These are phyloP conservation scores for Sebastes cheni DNA, from an alignment of 2,797 vertebrate genomes.

Conservation along the genomic window DNA sequence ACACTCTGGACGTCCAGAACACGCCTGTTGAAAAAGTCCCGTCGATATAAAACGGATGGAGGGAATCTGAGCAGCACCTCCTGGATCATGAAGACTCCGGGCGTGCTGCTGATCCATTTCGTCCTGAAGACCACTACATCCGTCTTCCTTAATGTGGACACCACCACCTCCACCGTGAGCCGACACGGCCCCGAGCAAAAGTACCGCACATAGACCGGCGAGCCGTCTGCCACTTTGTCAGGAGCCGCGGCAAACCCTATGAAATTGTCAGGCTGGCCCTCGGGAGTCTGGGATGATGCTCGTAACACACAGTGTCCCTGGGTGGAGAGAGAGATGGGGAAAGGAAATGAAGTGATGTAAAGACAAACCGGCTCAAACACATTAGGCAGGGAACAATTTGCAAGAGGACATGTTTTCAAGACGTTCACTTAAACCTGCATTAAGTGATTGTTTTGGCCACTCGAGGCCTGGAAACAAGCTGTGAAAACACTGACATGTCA, in stretches of 20 bases:
- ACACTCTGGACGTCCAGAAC: constrained; percentile 80
- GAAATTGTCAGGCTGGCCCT: constrained; percentile 75
- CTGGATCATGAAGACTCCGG: constrained; percentile 73
- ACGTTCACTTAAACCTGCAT: not conserved
- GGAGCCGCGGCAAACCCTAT: constrained; percentile 84
- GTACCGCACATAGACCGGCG: constrained; percentile 84
- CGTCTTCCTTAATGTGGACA: constrained; percentile 82
- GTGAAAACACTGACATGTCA: not conserved
- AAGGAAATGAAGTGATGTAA: not conserved
- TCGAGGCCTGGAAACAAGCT: not conserved
- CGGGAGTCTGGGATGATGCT: constrained; percentile 32
- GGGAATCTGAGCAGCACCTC: constrained; percentile 85
- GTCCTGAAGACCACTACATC: constrained; percentile 87
- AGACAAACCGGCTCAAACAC: not conserved
- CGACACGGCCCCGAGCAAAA: constrained; percentile 87
- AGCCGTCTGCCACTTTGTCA: constrained; percentile 81
- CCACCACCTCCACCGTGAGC: constrained; percentile 85
- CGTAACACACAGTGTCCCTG: constrained; percentile 79
- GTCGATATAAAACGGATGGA: constrained; percentile 83
- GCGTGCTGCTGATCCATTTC: constrained; percentile 83
- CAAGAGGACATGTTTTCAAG: not conserved
- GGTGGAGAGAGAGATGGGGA: constrained; percentile 20
- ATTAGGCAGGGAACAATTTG: not conserved
- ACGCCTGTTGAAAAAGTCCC: constrained; percentile 81
- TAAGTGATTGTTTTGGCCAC: not conserved